Evolutionary conservation across 92 coral and sea anemone species (phyloP).

Genomic region (Zoanthus solanderi): DNA sequence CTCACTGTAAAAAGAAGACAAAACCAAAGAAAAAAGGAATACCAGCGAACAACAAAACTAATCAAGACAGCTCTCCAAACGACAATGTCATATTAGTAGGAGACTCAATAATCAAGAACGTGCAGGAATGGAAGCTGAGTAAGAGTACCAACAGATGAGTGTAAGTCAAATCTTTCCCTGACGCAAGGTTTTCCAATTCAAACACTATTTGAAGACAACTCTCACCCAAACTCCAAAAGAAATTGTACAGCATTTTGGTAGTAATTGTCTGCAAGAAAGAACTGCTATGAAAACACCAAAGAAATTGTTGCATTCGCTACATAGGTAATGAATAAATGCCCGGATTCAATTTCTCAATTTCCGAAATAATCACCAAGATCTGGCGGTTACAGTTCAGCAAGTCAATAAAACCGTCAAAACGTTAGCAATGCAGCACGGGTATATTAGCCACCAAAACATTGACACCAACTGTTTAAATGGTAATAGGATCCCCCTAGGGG

Average conservation of each 20-base stretch:
- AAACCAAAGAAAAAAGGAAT: conserved; percentile 10
- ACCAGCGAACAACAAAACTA: neutral
- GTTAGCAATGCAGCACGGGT: conserved; percentile 48
- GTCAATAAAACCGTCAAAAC: neutral
- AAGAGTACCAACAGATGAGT: conserved; percentile 51
- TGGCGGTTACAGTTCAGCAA: conserved; percentile 10
- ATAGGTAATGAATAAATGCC: conserved; percentile 9
- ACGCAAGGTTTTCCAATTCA: conserved; percentile 51
- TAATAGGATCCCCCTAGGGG: conserved; percentile 15
- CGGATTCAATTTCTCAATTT: conserved; percentile 30
- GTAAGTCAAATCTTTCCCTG: conserved; percentile 60
- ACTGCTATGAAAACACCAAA: neutral
- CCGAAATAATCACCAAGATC: conserved; percentile 23
- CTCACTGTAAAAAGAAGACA: neutral
- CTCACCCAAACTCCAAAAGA: conserved; percentile 44
- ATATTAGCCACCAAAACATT: conserved; percentile 25
- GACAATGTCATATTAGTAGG: conserved; percentile 50
- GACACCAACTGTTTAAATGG: neutral
- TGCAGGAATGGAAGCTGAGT: conserved; percentile 65
- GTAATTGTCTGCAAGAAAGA: conserved; percentile 28
- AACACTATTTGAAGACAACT: conserved; percentile 59
- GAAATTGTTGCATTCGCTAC: conserved; percentile 2
- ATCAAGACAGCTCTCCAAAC: neutral
- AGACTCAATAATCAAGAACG: conserved; percentile 55
- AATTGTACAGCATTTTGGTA: conserved; percentile 55